A percentile compares a stretch with the other conserved stretches of the same genome.
These are phyloP conservation scores for Lethenteron reissneri DNA, from an alignment of 2,113 vertebrate genomes.

Conservation along the genomic window DNA sequence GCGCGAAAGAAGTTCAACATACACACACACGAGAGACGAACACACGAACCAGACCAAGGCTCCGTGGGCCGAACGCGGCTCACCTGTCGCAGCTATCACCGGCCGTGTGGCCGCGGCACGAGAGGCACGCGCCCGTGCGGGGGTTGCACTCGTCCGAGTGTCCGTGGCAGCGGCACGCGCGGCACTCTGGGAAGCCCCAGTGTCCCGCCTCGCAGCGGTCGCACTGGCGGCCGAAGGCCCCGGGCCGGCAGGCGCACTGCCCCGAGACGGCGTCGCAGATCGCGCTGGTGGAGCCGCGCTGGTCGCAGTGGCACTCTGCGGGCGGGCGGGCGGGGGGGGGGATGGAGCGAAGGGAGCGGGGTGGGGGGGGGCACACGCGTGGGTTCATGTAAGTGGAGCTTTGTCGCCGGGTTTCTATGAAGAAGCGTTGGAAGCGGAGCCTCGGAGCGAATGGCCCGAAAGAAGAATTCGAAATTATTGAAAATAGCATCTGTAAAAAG, in stretches of 20 bases:
- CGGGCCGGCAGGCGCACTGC: conserved; percentile 54
- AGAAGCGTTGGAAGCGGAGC: no score
- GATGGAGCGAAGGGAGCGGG: no score
- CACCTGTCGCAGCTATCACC: conserved; percentile 72
- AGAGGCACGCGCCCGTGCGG: conserved; percentile 37
- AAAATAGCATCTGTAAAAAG: no score
- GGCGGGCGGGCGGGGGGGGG: conserved; percentile 5
- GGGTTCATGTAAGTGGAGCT: no score
- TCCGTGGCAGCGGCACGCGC: conserved; percentile 60
- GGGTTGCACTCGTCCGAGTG: conserved; percentile 46
- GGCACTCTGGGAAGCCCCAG: conserved; percentile 79
- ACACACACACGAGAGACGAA: no score
- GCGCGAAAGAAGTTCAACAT: not conserved
- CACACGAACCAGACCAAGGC: no score
- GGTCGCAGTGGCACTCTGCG: conserved; percentile 54
- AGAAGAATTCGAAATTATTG: no score
- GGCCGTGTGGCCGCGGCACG: conserved; percentile 44
- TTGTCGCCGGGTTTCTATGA: no score
- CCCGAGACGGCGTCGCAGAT: conserved; percentile 51
- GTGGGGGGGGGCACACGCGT: no score
- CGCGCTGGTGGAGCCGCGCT: conserved; percentile 36
- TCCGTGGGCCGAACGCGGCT: no score
- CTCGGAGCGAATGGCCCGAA: no score
- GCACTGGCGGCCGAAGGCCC: conserved; percentile 48
- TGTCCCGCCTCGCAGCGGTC: conserved; percentile 54